These are phyloP conservation scores for Leucophenga montana DNA, from an alignment of 2,888 invertebrate species.

Conservation along the genomic window DNA sequence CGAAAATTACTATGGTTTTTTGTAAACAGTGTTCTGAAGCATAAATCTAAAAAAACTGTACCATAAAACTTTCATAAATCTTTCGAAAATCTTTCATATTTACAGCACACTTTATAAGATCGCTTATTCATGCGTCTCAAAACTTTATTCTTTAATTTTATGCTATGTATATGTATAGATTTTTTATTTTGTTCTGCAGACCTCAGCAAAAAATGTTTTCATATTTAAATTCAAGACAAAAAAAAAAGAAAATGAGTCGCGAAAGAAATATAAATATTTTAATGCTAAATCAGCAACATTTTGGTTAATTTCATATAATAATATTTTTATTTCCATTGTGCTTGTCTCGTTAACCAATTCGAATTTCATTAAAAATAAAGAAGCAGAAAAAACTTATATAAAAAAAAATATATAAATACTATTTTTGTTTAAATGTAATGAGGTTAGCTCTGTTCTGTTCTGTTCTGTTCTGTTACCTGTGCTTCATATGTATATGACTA, in stretches of 20 bases:
- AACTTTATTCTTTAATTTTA: no score
- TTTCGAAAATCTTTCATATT: no score
- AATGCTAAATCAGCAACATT: conserved; percentile 14
- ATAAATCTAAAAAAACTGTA: no score
- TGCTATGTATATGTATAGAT: no score
- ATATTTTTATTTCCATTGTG: background rate
- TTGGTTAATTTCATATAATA: conserved; percentile 14
- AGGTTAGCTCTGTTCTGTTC: conserved; percentile 15
- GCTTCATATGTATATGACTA: no score
- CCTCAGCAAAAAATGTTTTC: background rate
- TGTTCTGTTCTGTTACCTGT: no score
- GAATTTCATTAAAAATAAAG: conserved; percentile 22
- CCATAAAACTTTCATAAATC: no score
- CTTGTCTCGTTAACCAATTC: conserved; percentile 17
- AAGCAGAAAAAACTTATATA: background rate
- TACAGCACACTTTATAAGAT: no score
- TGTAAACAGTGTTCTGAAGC: no score
- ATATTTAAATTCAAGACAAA: conserved; percentile 12
- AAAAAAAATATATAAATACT: background rate
- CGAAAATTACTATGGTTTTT: no score
- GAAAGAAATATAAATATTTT: conserved; percentile 9
- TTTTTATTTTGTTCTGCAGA: no score
- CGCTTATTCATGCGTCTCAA: no score
- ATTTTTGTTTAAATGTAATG: conserved; percentile 10
- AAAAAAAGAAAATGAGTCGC: conserved; percentile 4